Evolutionary conservation across 2,113 vertebrate species (phyloP).

Genomic region (Sturnus vulgaris): DNA sequence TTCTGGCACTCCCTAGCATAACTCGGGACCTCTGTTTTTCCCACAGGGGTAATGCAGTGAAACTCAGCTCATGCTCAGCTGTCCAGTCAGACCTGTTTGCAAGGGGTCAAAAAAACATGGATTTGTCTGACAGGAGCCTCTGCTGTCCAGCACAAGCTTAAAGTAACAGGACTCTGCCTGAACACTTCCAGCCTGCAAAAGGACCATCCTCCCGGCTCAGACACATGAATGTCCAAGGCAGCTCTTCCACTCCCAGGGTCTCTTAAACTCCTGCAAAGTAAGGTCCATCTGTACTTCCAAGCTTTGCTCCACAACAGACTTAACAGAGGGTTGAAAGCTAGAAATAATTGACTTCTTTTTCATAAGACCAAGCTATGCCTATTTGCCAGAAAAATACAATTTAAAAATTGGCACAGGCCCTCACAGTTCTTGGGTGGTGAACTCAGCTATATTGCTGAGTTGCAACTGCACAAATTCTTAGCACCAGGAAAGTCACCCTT

Average conservation of each 20-base stretch:
- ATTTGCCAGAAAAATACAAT: constrained; percentile 44
- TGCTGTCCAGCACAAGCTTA: not conserved
- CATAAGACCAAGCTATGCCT: not conserved
- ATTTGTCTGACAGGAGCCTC: not conserved
- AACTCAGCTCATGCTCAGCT: not conserved
- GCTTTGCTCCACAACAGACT: not conserved
- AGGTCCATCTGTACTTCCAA: not conserved
- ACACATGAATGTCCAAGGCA: not conserved
- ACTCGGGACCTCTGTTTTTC: not conserved
- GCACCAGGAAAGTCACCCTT: not conserved
- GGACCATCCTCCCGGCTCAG: not conserved
- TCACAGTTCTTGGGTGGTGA: not conserved
- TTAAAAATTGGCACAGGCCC: not conserved
- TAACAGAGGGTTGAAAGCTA: not conserved
- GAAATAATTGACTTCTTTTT: not conserved
- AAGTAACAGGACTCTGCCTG: not conserved
- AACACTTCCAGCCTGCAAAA: not conserved
- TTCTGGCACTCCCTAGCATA: not conserved
- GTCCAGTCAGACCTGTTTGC: not conserved
- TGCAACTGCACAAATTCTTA: not conserved
- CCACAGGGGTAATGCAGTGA: not conserved
- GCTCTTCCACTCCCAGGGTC: not conserved
- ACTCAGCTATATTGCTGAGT: not conserved
- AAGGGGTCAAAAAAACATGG: not conserved
- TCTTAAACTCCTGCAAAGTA: not conserved